Evolutionary conservation across 2,797 vertebrate genomes (phyloP), one percentile per base, ranked within the genome.

Genomic region (Enteromius thamalakanensis): DNA sequence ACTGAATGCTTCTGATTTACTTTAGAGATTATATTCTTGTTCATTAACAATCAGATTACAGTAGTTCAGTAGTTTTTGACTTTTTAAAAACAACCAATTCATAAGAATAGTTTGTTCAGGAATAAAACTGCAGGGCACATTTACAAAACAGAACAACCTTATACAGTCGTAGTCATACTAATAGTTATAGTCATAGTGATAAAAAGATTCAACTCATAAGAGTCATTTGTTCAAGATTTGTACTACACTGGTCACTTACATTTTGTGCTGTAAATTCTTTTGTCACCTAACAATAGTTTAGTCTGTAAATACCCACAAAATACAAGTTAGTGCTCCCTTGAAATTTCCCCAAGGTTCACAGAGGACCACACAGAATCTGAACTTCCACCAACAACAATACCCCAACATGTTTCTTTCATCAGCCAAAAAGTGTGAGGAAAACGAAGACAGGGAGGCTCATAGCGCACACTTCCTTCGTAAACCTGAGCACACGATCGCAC

Each of bases 311-410:
- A 60, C 49, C 19, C 53, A 40, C 10, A 64, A 77, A 83, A 78
- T n/a, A 83, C 42, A 78, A 62, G 23, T 34, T 76, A 83, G 26
- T 60, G 65, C 26, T 32, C 82, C 53, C 75, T 71, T 83, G 67
- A 78, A 71, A 83, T 17, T 29, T 78, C 58, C n/a, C 49, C 40
- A 64, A 71, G 67, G 75, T 78, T 77, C 51, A 83, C 42, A 11
- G 23, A 47, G 11, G 82, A 78, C 82, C 42, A 71, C 21, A 83
- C 64, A 34, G n/a, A 78, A 78, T 70, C 15, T 32, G 19, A 81
- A 49, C 40, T 72, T 47, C 47, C 12, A 37, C 34, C 42, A 51
- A 34, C 74, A 45, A 81, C 26, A 75, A 67, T 37, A 67, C n/a
- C 34, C 40, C 49, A 34, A 64, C 69, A 49, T 71, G 29, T 67